Conservation (phyloP, 2,888 invertebrate species). For the Marronus borbonicus region DNA sequence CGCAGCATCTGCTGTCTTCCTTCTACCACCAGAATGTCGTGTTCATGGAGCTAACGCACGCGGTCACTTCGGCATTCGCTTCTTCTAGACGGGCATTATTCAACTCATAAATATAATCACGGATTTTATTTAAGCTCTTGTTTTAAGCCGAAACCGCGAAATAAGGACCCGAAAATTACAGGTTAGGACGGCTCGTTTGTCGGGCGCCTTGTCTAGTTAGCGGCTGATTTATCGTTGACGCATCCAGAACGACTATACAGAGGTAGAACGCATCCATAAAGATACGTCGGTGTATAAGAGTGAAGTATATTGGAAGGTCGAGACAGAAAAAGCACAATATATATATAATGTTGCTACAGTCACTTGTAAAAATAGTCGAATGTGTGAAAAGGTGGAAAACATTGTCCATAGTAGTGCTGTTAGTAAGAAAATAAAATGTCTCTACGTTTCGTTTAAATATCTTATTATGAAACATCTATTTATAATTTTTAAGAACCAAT, state of each 20-base stretch:
- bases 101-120: slow-evolving; percentile 48
- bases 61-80: slow-evolving; percentile 1
- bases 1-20: slow-evolving; percentile 28
- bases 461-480: too few relatives aligned
- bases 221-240: slow-evolving; percentile 64
- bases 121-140: slow-evolving; percentile 49
- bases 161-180: slow-evolving; percentile 64
- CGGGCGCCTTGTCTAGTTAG: slow-evolving; percentile 69
- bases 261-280: slow-evolving; percentile 48
- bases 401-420: too few relatives aligned
- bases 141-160: slow-evolving; percentile 61
- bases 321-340: neutral
- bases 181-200: slow-evolving; percentile 68
- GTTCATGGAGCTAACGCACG: neutral
- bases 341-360: too few relatives aligned
- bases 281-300: neutral
- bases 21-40: neutral
- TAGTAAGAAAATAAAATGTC: too few relatives aligned
- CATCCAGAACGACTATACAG: slow-evolving; percentile 43
- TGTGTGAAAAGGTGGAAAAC: too few relatives aligned
- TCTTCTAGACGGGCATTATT: slow-evolving; percentile 41
- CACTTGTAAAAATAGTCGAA: too few relatives aligned
- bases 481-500: too few relatives aligned
- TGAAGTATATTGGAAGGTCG: slow-evolving; percentile 1
- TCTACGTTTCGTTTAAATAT: too few relatives aligned